Base-by-base conservation (phyloP, 2,113 vertebrate genomes). In the Caranx melampygus region DNA sequence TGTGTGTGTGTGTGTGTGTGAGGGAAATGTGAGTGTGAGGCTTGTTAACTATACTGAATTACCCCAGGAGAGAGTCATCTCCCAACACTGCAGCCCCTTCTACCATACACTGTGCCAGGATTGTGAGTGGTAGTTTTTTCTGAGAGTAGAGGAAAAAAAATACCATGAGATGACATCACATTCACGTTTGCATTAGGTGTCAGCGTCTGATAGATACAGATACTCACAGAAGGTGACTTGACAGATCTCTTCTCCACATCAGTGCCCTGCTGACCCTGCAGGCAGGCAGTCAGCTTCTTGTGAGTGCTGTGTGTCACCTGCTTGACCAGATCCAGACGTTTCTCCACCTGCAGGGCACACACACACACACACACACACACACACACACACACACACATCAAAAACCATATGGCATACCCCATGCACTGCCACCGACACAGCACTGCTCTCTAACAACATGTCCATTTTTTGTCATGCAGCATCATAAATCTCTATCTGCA, bases 261-360 rank as follows among this genome's bases (percentile, higher is more conserved):
- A 1, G 96, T 87, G 3, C 97, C 97, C 83, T 99, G 98, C 92
- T 99, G 98, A 79, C 97, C 98, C 94, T 99, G 98, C 82, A 99
- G 96, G 92, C 98, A 99, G 63, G 96, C 97, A 0, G 97, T 97
- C 81, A 99, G 96, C 91, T 99, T 99, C 95, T 99, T 99, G 94
- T 99, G 98, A 21, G 97, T 98, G 94, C 98, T 98, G 91, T 99
- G 98, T 26, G 97, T 96, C 80, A 99, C 98, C 85, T 99, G 97
- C 88, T 99, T 99, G 87, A 99, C 98, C 90, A 99, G 92, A 89
- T 99, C 98, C 94, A 99, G 92, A 34, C 98, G 96, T 89, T 99
- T 99, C 94, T 99, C 98, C 89, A 99, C 98, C 98, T 99, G 82
- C 47, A 66, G 26, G 37, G 80, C 15, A 74, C 21, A 65, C 33